Percentiles rank a stretch among this genome's conserved stretches.
phyloP scores from a whole-genome alignment of 2,888 invertebrate species.

The Temnothorax rugatulus region DNA sequence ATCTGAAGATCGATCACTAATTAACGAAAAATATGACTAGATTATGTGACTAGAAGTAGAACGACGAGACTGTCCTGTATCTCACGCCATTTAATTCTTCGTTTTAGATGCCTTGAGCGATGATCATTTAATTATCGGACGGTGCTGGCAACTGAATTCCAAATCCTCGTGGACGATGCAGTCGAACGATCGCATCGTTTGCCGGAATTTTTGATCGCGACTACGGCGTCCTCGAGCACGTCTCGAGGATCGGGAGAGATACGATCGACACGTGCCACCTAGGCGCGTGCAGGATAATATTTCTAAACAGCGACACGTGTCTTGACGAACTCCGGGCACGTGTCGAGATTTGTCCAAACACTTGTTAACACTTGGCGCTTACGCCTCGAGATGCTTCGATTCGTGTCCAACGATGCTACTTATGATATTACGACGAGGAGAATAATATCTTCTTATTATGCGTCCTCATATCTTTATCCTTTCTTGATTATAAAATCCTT shows the following conservation, averaged over 20 bases:
- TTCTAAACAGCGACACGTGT: conserved; percentile 82
- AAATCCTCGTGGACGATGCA: not conserved
- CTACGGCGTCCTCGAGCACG: conserved; percentile 61
- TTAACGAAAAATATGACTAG: conserved; percentile 37
- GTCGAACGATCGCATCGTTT: not conserved
- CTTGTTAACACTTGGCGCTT: conserved; percentile 56
- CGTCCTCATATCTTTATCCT: not conserved
- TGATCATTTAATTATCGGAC: not conserved
- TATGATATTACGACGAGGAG: not conserved
- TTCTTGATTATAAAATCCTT: not conserved
- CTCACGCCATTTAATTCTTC: conserved; percentile 11
- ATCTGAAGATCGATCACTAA: not conserved
- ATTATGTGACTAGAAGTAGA: conserved; percentile 36
- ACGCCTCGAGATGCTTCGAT: not conserved
- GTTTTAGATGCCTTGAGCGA: not conserved
- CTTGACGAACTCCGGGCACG: conserved; percentile 72
- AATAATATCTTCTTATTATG: not conserved
- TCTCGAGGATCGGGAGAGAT: conserved; percentile 60
- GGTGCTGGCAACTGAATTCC: not conserved
- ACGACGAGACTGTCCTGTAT: not conserved
- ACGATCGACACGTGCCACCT: conserved; percentile 71
- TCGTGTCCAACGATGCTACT: conserved; percentile 6
- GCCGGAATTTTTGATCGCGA: conserved; percentile 53
- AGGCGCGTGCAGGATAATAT: conserved; percentile 74
- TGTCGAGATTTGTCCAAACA: conserved; percentile 71